phyloP scores from a whole-genome alignment of 2,888 invertebrate species.

The Baccha elongata region DNA sequence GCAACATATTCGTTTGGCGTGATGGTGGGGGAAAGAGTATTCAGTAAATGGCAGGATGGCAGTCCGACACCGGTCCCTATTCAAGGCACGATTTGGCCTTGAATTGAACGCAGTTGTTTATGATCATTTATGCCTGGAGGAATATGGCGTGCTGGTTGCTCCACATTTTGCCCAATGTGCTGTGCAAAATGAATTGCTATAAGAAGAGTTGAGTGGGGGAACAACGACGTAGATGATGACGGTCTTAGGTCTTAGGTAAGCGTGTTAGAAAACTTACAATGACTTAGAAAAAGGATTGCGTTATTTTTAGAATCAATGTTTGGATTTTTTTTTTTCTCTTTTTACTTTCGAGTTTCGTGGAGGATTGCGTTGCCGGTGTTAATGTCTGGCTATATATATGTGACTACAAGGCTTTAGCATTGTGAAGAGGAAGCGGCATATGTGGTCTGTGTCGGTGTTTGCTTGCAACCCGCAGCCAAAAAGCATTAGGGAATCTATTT shows the following conservation, averaged over 20 bases:
- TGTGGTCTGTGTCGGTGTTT: constrained; percentile 47
- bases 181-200: not conserved
- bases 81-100: constrained; percentile 69
- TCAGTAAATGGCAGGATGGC: not conserved
- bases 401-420: not conserved
- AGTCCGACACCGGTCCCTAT: constrained; percentile 52
- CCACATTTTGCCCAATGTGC: constrained; percentile 63
- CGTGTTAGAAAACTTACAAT: constrained; percentile 67
- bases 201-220: constrained; percentile 4
- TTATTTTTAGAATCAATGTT: constrained; percentile 65
- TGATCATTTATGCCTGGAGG: constrained; percentile 53
- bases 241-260: constrained; percentile 55
- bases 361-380: constrained; percentile 56
- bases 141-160: constrained; percentile 71
- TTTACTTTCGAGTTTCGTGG: constrained; percentile 8
- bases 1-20: constrained; percentile 50
- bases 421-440: constrained; percentile 50
- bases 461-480: constrained; percentile 46
- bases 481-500: constrained; percentile 64
- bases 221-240: constrained; percentile 14
- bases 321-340: constrained; percentile 12
- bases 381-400: constrained; percentile 52
- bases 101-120: constrained; percentile 74
- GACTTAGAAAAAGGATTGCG: constrained; percentile 72
- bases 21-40: not conserved